phyloP scores from a whole-genome alignment of 2,113 vertebrate species.

The Alectura lathami region DNA sequence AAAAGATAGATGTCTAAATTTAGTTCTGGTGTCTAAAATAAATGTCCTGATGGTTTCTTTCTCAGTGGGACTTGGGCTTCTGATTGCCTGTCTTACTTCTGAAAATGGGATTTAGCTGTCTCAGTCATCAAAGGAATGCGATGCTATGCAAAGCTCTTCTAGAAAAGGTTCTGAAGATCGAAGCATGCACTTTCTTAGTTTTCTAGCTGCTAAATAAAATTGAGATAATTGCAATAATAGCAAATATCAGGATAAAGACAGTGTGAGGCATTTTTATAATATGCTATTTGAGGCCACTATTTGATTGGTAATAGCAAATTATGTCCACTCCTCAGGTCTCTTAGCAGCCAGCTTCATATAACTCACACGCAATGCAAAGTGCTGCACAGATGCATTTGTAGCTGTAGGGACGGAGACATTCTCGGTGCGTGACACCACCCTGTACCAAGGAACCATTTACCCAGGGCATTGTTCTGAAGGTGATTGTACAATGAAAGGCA shows the following conservation, averaged over 20 bases:
- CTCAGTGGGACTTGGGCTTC: accelerated
- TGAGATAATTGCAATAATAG: neutral
- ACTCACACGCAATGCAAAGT: neutral
- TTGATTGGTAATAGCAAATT: neutral
- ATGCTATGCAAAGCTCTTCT: neutral
- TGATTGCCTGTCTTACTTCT: neutral
- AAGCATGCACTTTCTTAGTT: neutral
- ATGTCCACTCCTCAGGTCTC: neutral
- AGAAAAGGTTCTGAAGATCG: neutral
- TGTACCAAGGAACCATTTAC: neutral
- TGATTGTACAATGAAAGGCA: neutral
- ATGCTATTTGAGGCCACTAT: neutral
- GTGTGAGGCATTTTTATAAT: neutral
- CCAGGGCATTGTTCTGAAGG: neutral
- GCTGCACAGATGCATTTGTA: neutral
- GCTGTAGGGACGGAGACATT: neutral
- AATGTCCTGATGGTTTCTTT: neutral
- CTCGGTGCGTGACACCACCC: neutral
- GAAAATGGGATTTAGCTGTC: neutral
- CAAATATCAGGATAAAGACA: neutral
- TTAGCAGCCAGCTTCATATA: neutral
- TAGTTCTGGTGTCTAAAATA: slow-evolving; percentile 27
- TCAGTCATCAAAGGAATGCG: neutral
- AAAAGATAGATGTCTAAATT: slow-evolving; percentile 43
- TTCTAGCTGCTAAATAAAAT: neutral